A percentile compares a stretch with the other conserved stretches of the same genome.
Conservation (phyloP, 92 coral and sea anemone species). For the Epizoanthus scotinus region DNA sequence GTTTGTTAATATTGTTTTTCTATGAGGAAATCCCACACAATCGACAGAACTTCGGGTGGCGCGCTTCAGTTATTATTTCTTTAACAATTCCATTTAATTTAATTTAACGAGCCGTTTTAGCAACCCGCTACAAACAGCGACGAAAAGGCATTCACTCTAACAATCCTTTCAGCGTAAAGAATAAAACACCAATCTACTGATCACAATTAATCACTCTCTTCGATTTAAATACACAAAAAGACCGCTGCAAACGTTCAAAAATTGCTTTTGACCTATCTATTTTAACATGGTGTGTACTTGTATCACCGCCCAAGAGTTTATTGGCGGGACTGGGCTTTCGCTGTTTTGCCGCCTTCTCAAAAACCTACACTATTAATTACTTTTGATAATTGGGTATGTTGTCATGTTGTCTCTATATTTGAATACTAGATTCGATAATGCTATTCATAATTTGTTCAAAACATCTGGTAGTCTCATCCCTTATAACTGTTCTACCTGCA, state of each 20-base stretch:
- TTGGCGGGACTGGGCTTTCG: not conserved
- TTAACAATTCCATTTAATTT: conserved; percentile 27
- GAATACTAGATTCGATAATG: conserved; percentile 50
- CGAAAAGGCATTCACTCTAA: conserved; percentile 7
- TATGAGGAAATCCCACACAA: not conserved
- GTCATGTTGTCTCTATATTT: conserved; percentile 38
- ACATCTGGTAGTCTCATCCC: conserved; percentile 57
- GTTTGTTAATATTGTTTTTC: not conserved
- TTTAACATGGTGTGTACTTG: not conserved
- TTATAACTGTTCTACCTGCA: conserved; percentile 14
- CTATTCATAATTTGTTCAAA: conserved; percentile 54
- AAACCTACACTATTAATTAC: conserved; percentile 60
- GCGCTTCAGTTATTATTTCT: not conserved
- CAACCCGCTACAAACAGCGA: conserved; percentile 2
- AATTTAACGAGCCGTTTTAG: conserved; percentile 21
- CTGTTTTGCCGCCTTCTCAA: conserved; percentile 39
- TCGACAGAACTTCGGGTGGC: conserved; percentile 18
- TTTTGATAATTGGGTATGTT: conserved; percentile 62
- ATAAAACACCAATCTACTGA: not conserved
- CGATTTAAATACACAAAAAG: conserved; percentile 22
- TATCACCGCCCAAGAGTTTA: conserved; percentile 17
- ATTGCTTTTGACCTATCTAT: conserved; percentile 29
- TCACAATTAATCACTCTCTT: conserved; percentile 12
- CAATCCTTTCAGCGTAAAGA: not conserved
- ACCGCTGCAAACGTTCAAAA: not conserved